Percentiles rank a stretch among this genome's conserved stretches.
These are phyloP conservation scores for Bombus picipes DNA, from an alignment of 1,140 invertebrate genomes.

Conservation along the genomic window DNA sequence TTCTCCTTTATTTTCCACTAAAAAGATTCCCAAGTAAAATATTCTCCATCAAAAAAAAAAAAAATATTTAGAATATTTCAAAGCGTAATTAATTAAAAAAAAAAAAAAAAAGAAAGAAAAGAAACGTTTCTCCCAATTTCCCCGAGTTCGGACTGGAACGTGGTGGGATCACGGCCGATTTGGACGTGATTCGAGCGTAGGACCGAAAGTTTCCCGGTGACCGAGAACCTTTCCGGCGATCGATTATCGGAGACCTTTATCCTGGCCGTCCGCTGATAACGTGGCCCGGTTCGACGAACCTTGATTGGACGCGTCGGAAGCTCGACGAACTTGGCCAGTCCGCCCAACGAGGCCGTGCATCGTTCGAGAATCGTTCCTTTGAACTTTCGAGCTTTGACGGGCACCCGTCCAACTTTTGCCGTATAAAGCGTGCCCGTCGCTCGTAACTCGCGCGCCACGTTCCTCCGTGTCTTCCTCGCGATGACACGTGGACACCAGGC, in stretches of 20 bases:
- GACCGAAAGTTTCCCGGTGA: constrained; percentile 23
- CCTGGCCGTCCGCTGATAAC: constrained; percentile 23
- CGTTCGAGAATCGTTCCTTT: constrained; percentile 43
- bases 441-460: constrained; percentile 2
- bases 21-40: too few species aligned
- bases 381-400: constrained; percentile 44
- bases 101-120: too few species aligned
- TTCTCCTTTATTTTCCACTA: too few species aligned
- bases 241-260: constrained; percentile 57
- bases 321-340: constrained; percentile 47
- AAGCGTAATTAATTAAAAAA: not conserved
- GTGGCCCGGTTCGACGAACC: constrained; percentile 42
- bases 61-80: not conserved
- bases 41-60: too few species aligned
- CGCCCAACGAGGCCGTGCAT: constrained; percentile 4
- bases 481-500: not conserved
- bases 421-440: constrained; percentile 10
- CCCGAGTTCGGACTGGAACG: not conserved
- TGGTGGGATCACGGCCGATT: not conserved
- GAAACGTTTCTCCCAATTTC: not conserved
- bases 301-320: constrained; percentile 41
- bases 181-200: not conserved
- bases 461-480: not conserved
- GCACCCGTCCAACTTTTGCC: constrained; percentile 44
- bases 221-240: constrained; percentile 58